Conservation (phyloP, 2,888 invertebrate species). For the Alitta virens region DNA sequence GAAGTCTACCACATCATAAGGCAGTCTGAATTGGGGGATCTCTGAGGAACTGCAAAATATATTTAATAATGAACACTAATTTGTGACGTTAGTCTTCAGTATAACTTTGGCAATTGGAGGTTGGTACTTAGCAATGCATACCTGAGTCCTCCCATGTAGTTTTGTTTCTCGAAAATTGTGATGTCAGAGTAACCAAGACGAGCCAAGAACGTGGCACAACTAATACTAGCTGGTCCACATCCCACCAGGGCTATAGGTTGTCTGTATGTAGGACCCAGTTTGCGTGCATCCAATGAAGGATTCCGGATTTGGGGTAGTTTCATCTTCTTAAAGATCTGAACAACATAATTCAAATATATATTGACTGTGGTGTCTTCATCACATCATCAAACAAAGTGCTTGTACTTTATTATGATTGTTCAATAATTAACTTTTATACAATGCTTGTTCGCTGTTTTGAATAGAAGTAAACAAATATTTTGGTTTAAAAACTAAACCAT, state of each 20-base stretch:
- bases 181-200: conserved; percentile 88
- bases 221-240: conserved; percentile 93
- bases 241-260: conserved; percentile 84
- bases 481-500: too few species aligned
- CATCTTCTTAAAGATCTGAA: conserved; percentile 88
- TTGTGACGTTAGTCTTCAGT: too few species aligned
- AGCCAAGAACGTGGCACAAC: conserved; percentile 93
- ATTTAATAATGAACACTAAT: too few species aligned
- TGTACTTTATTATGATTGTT: too few species aligned
- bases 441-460: too few species aligned
- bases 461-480: too few species aligned
- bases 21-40: conserved; percentile 95
- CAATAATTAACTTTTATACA: too few species aligned
- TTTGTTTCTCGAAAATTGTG: conserved; percentile 86
- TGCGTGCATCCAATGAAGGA: conserved; percentile 61
- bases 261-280: conserved; percentile 56
- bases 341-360: too few species aligned
- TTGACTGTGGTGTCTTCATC: too few species aligned
- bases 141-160: conserved; percentile 87
- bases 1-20: conserved; percentile 86
- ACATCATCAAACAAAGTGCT: too few species aligned
- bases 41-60: conserved; percentile 74
- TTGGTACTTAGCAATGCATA: conserved; percentile 54
- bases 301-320: conserved; percentile 82
- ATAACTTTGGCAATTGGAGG: too few species aligned